Percentiles rank a stretch among this genome's conserved stretches.
Conservation (phyloP, 2,113 vertebrate genomes). For the Eonycteris spelaea region DNA sequence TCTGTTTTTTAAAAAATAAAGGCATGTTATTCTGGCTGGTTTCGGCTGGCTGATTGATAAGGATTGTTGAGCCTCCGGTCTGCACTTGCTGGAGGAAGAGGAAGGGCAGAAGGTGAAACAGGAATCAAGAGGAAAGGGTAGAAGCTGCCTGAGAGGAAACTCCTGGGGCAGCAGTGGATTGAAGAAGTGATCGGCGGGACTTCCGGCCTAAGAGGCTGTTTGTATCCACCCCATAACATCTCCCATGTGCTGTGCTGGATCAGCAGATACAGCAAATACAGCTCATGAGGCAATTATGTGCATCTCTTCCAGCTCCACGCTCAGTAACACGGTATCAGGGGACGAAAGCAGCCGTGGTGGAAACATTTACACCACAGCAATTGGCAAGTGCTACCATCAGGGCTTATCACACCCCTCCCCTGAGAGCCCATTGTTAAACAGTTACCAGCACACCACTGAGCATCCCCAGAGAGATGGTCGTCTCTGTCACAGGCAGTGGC, state of each 20-base stretch:
- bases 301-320: not conserved
- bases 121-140: not conserved
- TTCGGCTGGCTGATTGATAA: not conserved
- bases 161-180: not conserved
- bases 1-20: not conserved
- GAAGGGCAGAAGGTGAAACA: not conserved
- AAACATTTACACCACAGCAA: not conserved
- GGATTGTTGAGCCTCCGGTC: not conserved
- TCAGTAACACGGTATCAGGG: rapidly evolving
- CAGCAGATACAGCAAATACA: not conserved
- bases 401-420: not conserved
- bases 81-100: not conserved
- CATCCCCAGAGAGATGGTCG: not conserved
- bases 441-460: not conserved
- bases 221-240: rapidly evolving
- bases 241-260: rapidly evolving
- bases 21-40: not conserved
- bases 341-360: rapidly evolving
- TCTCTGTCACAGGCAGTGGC: rapidly evolving
- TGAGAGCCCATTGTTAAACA: not conserved
- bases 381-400: rapidly evolving
- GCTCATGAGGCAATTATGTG: rapidly evolving
- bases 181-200: not conserved
- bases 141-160: not conserved
- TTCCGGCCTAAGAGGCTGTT: not conserved